Evolutionary conservation across 2,888 invertebrate species (phyloP), one percentile per base, ranked within the genome.

Genomic region (Cheilosia impressa): DNA sequence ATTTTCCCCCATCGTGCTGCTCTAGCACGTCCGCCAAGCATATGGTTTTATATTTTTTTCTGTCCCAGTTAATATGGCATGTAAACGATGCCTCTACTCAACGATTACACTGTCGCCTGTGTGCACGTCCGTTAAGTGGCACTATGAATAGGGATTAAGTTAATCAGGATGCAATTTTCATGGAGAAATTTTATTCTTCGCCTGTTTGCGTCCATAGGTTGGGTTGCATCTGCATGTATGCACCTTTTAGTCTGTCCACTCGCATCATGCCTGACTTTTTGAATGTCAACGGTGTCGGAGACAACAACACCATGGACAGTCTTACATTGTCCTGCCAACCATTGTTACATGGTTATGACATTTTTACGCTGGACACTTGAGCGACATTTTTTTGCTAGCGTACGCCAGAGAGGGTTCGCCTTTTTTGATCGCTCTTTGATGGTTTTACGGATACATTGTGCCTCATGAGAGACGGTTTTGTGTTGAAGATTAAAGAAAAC

Each of bases 151-250:
- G 83, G 73, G 83, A 82, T 79, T 83, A 83, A 83, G 73, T 83
- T 79, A 83, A 83, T 83, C 79, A 83, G 83, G 83, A 83, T 83
- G 79, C 83, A 83, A 83, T 78, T 83, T 83, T 38, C 62, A 83
- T 79, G 63, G 73, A 79, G 73, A 58, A 73, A 79, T 79, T 83
- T 63, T 63, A 68, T 73, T 79, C 60, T 57, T 73, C 41, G 34
- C 62, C 41, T 81, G 58, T 72, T 65, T 72, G 76, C 66, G 24
- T 57, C 15, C 45, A 47, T 38, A 2, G 1, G 45, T 45, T 45
- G 5, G 45, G n/a, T n/a, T 17, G 9, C 17, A 9, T 9, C n/a
- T 6, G 6, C 17, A 38, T 38, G 31, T 9, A 9, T 34, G 38
- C 38, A 38, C 45, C 45, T 9, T 47, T 47, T 47, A 17, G 45